phyloP scores from a whole-genome alignment of 2,888 invertebrate genomes.

The Pyrrhia umbra region DNA sequence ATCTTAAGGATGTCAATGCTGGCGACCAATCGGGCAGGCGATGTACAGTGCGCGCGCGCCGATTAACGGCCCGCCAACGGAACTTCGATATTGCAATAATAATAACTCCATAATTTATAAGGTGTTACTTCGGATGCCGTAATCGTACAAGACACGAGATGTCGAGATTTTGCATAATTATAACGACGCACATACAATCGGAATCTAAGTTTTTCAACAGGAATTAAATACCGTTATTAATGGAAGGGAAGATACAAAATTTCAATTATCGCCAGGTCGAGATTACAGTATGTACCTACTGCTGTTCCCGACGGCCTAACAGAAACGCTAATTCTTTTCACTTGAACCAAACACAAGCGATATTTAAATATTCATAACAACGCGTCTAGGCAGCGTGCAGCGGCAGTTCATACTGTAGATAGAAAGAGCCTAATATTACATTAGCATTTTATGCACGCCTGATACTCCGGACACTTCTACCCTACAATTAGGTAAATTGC shows the following conservation, averaged over 20 bases:
- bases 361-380: constrained; percentile 57
- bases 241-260: not conserved
- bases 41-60: constrained; percentile 25
- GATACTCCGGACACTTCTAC: constrained; percentile 21
- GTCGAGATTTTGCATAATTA: constrained; percentile 13
- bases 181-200: not conserved
- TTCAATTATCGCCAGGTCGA: not conserved
- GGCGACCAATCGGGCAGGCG: constrained; percentile 29
- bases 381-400: constrained; percentile 47
- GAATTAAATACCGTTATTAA: not conserved
- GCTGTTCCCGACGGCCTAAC: too few relatives aligned
- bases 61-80: constrained; percentile 65
- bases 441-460: constrained; percentile 47
- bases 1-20: constrained; percentile 44
- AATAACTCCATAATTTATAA: constrained; percentile 61
- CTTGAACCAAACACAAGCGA: constrained; percentile 25
- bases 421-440: constrained; percentile 33
- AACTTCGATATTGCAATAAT: constrained; percentile 64
- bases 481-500: constrained; percentile 38
- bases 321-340: constrained; percentile 24
- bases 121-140: constrained; percentile 51
- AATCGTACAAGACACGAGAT: constrained; percentile 34
- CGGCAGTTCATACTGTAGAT: constrained; percentile 31
- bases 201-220: not conserved
- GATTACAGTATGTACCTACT: not conserved